These are phyloP conservation scores for Nematopogon swammerdamellus DNA, from an alignment of 2,888 invertebrate genomes.

Conservation along the genomic window DNA sequence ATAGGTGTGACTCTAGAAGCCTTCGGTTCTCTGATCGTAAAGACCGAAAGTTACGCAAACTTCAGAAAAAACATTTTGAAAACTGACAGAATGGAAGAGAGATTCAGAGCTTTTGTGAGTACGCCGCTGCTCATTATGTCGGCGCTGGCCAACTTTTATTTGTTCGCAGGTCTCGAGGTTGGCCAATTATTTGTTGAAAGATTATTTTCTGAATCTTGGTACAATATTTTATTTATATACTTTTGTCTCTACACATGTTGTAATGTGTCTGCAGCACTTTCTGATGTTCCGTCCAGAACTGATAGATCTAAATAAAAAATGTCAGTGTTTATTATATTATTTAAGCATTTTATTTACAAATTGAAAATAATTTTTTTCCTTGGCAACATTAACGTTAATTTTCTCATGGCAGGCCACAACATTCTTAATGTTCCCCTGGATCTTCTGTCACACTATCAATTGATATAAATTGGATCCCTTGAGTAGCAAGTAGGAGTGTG, in stretches of 20 bases:
- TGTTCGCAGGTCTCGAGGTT: conserved; percentile 73
- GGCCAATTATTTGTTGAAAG: conserved; percentile 68
- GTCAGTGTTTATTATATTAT: not conserved
- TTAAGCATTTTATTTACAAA: not conserved
- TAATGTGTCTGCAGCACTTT: conserved; percentile 41
- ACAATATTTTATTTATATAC: conserved; percentile 26
- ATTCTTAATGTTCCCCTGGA: too few species aligned
- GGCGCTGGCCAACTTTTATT: conserved; percentile 83
- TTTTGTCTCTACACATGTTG: conserved; percentile 39
- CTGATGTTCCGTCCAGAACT: conserved; percentile 34
- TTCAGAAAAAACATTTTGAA: conserved; percentile 36
- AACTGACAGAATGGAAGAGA: conserved; percentile 43
- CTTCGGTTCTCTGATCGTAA: conserved; percentile 47
- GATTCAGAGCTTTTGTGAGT: conserved; percentile 66
- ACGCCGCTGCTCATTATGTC: conserved; percentile 76
- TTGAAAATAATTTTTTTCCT: not conserved
- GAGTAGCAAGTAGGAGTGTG: conserved; percentile 81
- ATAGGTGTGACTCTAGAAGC: conserved; percentile 73
- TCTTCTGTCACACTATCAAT: conserved; percentile 28
- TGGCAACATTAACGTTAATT: too few species aligned
- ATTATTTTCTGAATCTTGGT: conserved; percentile 38
- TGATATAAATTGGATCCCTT: conserved; percentile 75
- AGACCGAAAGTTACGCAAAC: conserved; percentile 35
- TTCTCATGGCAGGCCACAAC: too few species aligned
- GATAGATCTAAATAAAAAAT: conserved; percentile 12